Evolutionary conservation across 2,797 vertebrate species (phyloP).

Genomic region (Lacerta bilineata): DNA sequence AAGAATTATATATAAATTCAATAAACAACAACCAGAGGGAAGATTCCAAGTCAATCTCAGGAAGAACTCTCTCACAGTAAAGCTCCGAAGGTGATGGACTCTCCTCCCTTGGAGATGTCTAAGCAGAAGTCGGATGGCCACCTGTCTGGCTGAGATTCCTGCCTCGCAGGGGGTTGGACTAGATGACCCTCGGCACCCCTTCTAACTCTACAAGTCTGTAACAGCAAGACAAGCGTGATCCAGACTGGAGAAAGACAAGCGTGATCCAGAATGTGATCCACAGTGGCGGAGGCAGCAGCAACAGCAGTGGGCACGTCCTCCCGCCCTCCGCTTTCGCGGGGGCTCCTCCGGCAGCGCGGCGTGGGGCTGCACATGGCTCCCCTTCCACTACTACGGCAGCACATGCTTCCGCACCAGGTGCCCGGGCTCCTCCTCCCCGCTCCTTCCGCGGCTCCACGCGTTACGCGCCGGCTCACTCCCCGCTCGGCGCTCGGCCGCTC

Average conservation of each 20-base stretch:
- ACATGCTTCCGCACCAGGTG: slow-evolving; percentile 58
- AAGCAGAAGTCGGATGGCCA: too few relatives aligned
- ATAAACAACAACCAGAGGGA: too few relatives aligned
- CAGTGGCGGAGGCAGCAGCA: not conserved
- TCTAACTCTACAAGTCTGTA: too few relatives aligned
- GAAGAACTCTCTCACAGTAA: too few relatives aligned
- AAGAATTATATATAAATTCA: too few relatives aligned
- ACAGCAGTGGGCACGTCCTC: not conserved
- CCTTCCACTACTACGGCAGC: slow-evolving; percentile 58
- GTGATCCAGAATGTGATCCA: not conserved
- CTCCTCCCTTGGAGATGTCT: too few relatives aligned
- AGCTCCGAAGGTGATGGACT: too few relatives aligned
- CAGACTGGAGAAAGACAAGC: not conserved
- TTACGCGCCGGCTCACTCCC: slow-evolving; percentile 58
- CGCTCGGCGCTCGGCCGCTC: slow-evolving; percentile 29
- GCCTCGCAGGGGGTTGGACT: too few relatives aligned
- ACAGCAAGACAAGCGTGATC: too few relatives aligned
- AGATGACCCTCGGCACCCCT: too few relatives aligned
- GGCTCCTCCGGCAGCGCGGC: fast-evolving
- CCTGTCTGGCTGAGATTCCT: too few relatives aligned
- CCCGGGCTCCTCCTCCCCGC: slow-evolving; percentile 68
- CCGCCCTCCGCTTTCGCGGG: not conserved
- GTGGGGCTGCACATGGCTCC: fast-evolving
- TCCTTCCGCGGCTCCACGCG: slow-evolving; percentile 52
- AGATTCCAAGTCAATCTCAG: too few relatives aligned